Evolutionary conservation across 2,888 invertebrate species (phyloP).

Genomic region (Fabriciana adippe): DNA sequence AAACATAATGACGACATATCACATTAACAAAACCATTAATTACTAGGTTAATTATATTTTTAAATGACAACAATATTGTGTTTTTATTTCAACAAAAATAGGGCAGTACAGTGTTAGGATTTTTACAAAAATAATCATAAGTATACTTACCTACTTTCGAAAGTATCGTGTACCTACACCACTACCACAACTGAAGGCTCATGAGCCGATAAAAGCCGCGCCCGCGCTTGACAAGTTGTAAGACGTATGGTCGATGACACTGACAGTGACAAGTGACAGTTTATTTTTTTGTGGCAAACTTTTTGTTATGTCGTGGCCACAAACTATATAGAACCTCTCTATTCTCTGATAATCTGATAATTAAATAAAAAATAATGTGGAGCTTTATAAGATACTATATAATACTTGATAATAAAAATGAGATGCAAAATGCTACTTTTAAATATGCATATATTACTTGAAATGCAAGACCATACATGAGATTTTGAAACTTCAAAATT

Average conservation of each 20-base stretch:
- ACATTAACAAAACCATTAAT: background rate
- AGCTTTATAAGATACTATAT: too few species aligned
- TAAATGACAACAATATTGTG: background rate
- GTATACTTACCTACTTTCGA: constrained; percentile 10
- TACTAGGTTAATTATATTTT: background rate
- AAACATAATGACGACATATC: constrained; percentile 8
- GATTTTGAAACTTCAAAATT: too few species aligned
- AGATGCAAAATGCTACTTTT: too few species aligned
- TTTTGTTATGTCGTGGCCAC: too few species aligned
- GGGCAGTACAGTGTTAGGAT: background rate
- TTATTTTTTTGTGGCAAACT: constrained; percentile 3
- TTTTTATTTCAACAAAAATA: background rate
- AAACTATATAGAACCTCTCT: too few species aligned
- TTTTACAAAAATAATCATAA: background rate
- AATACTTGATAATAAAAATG: too few species aligned
- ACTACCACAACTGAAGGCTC: constrained; percentile 3
- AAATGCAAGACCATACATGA: too few species aligned
- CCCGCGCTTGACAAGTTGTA: constrained; percentile 15
- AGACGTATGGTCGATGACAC: background rate
- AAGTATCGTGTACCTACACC: background rate
- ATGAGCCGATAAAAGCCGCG: constrained; percentile 18
- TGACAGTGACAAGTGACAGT: constrained; percentile 23
- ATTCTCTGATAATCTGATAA: too few species aligned
- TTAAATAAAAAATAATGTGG: too few species aligned
- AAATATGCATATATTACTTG: too few species aligned